These are phyloP conservation scores for Electrophaes corylata DNA, from an alignment of 2,888 invertebrate species.

Conservation along the genomic window DNA sequence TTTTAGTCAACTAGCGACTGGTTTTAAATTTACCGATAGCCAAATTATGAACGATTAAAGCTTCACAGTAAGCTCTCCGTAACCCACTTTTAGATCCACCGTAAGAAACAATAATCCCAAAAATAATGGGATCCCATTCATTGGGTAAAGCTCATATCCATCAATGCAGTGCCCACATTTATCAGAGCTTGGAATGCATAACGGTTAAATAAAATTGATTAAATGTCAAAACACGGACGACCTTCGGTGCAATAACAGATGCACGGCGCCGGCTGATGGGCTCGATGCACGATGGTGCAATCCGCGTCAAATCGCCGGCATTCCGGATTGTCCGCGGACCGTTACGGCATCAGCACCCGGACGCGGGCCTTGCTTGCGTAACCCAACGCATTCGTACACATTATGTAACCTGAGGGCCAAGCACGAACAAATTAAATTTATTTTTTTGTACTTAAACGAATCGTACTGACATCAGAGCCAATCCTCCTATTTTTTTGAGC, in stretches of 20 bases:
- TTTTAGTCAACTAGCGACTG: background rate
- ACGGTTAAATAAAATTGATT: constrained; percentile 37
- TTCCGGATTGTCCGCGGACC: constrained; percentile 77
- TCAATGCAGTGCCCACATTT: constrained; percentile 29
- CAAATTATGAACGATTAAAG: background rate
- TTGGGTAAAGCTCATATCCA: constrained; percentile 16
- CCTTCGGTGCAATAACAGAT: constrained; percentile 38
- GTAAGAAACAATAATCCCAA: constrained; percentile 24
- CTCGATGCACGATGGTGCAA: constrained; percentile 60
- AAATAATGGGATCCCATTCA: constrained; percentile 20
- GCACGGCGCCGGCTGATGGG: constrained; percentile 37
- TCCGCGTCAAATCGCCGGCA: constrained; percentile 74
- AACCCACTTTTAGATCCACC: constrained; percentile 17
- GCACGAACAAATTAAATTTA: no score
- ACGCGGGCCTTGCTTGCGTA: constrained; percentile 71
- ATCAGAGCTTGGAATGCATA: constrained; percentile 28
- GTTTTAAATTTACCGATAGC: background rate
- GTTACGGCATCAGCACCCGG: constrained; percentile 75
- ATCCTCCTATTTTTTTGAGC: no score
- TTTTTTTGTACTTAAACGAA: no score
- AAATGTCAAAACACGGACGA: constrained; percentile 37
- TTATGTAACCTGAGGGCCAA: constrained; percentile 11
- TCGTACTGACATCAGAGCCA: no score
- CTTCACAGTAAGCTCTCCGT: constrained; percentile 2
- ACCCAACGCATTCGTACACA: constrained; percentile 39